Evolutionary conservation across 1,140 invertebrate genomes (phyloP).

Genomic region (Gryllus bimaculatus): DNA sequence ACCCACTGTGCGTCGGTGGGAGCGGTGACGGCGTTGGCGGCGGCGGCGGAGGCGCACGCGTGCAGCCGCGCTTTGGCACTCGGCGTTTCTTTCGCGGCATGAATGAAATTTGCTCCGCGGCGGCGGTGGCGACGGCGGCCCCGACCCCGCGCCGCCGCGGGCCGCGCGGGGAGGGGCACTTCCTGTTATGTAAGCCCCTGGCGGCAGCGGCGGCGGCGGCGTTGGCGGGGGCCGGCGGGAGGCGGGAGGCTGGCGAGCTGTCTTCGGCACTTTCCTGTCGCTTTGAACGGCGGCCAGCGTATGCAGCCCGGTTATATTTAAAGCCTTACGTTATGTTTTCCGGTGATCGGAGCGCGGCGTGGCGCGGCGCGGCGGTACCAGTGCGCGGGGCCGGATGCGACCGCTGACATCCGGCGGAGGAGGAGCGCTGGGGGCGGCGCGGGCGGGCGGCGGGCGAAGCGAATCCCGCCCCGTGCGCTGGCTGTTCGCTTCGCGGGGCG

Average conservation of each 20-base stretch:
- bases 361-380: background rate
- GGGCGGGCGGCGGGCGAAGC: too few relatives aligned
- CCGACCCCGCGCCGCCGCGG: too few relatives aligned
- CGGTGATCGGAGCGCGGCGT: background rate
- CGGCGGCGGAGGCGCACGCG: too few relatives aligned
- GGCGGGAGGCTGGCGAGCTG: background rate
- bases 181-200: background rate
- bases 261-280: background rate
- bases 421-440: background rate
- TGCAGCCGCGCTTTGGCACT: background rate
- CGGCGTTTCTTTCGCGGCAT: background rate
- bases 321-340: slow-evolving; percentile 4
- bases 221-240: background rate
- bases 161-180: background rate
- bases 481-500: too few relatives aligned
- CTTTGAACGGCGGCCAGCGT: background rate
- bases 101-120: background rate
- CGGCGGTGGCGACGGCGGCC: too few relatives aligned
- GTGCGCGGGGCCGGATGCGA: background rate
- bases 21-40: background rate
- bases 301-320: slow-evolving; percentile 1
- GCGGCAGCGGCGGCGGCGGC: too few relatives aligned
- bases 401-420: background rate
- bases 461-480: background rate
- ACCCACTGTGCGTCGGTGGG: background rate